Base-by-base conservation (phyloP, 2,888 invertebrate genomes). In the Boloria selene region DNA sequence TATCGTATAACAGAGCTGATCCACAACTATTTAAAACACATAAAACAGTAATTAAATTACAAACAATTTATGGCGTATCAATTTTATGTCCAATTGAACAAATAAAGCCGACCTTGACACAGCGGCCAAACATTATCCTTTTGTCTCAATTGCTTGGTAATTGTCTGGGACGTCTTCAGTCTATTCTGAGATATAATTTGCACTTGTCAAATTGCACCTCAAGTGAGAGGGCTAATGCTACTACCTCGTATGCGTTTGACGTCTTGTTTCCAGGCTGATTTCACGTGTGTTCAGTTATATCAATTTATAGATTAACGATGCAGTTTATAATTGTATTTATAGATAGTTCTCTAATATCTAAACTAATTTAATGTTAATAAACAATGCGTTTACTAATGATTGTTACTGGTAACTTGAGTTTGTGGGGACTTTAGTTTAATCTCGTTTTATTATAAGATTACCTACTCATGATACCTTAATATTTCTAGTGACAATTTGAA, bases 111-210 rank as follows among this genome's bases (percentile, higher is more conserved):
- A 79, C 90, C 90, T 89, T 90, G 90, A 89, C 88, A 88, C 83
- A 81, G 74, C 83, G 84, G 82, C 87, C 88, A 84, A 90, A 89
- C 89, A 90, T 90, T 90, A 91, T 92, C 90, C 91, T 92, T 87
- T 90, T 88, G 90, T 87, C 84, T 90, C 91, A 91, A 91, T 91
- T 92, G 91, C 74, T 76, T 82, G 73, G 89, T 89, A 92, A 92
- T 92, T 90, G 91, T 75, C 81, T 83, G 78, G 80, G 86, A 82
- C 87, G 82, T 82, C 84, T 87, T 84, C 80, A 74, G 80, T 82
- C 90, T 90, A 90, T 90, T 90, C 87, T 87, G 75, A 86, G 90
- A 86, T 80, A 86, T 88, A 88, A 87, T 89, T 91, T 87, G 84
- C 90, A 88, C 89, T 89, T 80, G 80, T 81, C 83, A 86, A 90